Conservation (phyloP, 2,113 vertebrate genomes). For the Chlorodrepanis virens region DNA sequence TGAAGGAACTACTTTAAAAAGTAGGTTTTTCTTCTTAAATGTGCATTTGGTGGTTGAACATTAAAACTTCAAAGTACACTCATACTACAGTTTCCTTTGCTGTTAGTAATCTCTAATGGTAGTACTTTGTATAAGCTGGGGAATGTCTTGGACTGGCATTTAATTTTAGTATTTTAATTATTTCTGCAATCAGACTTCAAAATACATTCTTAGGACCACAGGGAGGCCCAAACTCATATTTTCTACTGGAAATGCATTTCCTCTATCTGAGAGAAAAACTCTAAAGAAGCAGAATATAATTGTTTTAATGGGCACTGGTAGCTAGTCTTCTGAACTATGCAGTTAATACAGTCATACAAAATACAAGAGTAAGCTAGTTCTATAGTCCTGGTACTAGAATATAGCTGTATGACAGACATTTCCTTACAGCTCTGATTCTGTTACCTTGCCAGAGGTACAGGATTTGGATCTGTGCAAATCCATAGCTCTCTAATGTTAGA, state of each 20-base stretch:
- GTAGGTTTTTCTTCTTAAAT: neutral
- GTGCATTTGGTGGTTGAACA: neutral
- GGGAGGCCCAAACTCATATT: neutral
- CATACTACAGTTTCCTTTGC: neutral
- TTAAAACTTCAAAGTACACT: neutral
- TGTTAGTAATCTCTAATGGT: neutral
- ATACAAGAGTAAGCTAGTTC: neutral
- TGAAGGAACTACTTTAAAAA: neutral
- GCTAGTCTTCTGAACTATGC: neutral
- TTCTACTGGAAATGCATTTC: neutral
- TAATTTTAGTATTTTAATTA: neutral
- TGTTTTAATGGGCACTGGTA: neutral
- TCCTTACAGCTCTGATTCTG: neutral
- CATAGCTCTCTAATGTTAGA: neutral
- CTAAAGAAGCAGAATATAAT: neutral
- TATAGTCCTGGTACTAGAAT: neutral
- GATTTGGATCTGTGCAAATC: neutral
- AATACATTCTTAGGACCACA: neutral
- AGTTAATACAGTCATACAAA: neutral
- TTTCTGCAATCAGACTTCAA: neutral
- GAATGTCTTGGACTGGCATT: neutral
- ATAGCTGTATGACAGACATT: neutral
- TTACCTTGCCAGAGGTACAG: neutral
- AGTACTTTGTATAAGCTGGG: neutral
- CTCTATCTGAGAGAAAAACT: neutral